Conservation (phyloP, 2,797 vertebrate species). For the Pristis pectinata region DNA sequence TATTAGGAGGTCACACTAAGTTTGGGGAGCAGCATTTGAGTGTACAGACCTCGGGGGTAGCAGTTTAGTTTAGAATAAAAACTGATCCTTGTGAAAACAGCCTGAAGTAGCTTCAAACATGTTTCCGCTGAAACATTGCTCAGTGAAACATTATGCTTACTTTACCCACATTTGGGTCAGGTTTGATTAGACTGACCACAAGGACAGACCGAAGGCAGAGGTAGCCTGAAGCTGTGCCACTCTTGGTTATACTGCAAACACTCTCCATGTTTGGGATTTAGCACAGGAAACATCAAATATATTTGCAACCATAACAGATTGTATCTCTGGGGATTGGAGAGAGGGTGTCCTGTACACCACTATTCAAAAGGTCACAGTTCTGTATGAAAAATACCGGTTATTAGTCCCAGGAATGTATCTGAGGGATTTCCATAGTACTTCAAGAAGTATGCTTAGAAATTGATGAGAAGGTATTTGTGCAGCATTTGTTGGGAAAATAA, state of each 20-base stretch:
- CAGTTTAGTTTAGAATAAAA: neutral
- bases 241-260: constrained; percentile 27
- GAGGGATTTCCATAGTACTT: neutral
- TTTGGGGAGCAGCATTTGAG: neutral
- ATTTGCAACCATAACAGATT: constrained; percentile 27
- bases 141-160: neutral
- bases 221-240: constrained; percentile 22
- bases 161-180: neutral
- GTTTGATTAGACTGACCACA: neutral
- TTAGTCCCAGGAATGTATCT: neutral
- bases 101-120: neutral
- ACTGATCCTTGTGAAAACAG: neutral
- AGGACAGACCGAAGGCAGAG: constrained; percentile 27
- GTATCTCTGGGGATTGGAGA: constrained; percentile 24
- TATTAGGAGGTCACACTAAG: neutral
- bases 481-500: neutral
- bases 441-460: neutral
- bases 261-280: neutral
- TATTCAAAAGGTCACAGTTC: neutral
- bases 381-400: neutral
- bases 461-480: neutral
- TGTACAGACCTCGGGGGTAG: neutral
- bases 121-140: neutral
- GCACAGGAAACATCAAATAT: constrained; percentile 14
- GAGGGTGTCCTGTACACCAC: neutral